Percentiles rank a stretch among this genome's conserved stretches.
Conservation (phyloP, 2,113 vertebrate genomes). For the Stictonetta naevosa region DNA sequence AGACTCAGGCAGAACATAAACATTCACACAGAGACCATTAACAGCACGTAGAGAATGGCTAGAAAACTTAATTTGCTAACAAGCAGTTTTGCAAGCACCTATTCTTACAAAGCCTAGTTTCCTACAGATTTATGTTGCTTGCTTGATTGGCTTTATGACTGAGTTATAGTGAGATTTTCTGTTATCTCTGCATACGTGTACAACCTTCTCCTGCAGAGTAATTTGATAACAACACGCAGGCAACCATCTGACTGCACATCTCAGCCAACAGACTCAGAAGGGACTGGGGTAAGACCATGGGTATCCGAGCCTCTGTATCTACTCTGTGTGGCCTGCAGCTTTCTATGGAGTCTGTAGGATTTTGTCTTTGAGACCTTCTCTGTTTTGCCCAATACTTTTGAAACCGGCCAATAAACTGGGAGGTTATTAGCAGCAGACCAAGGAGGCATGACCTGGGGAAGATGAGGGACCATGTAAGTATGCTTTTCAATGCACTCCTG, state of each 20-base stretch:
- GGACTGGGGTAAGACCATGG: neutral
- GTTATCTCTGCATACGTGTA: neutral
- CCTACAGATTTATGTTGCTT: neutral
- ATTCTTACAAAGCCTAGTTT: neutral
- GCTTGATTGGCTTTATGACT: neutral
- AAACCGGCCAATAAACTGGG: neutral
- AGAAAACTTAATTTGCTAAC: neutral
- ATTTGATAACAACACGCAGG: neutral
- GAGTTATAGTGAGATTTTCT: neutral
- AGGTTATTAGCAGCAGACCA: neutral
- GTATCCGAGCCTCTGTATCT: neutral
- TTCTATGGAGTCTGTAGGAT: neutral
- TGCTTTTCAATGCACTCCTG: neutral
- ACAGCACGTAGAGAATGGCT: neutral
- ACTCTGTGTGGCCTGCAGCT: neutral
- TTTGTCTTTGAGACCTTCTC: neutral
- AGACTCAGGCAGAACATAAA: neutral
- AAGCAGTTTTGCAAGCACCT: neutral
- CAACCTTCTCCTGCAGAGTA: neutral
- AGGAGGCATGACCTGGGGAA: neutral
- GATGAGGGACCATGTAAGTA: accelerated
- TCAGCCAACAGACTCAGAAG: neutral
- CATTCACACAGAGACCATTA: neutral
- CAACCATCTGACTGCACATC: neutral
- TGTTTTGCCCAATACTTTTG: neutral